These are phyloP conservation scores for Oophaga pumilio DNA, from an alignment of 2,113 vertebrate species.

Conservation along the genomic window DNA sequence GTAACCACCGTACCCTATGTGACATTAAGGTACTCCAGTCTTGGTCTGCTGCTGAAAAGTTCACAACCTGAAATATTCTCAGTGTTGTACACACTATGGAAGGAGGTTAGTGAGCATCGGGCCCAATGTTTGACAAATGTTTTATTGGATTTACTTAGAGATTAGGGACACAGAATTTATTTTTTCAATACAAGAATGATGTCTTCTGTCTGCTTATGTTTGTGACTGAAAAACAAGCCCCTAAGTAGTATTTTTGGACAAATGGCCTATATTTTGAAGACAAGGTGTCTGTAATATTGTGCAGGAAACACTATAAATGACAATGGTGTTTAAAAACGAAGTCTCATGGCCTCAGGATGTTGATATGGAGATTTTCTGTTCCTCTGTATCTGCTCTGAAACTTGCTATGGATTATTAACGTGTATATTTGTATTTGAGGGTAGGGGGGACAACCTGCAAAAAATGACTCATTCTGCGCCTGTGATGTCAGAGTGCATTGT, in stretches of 20 bases:
- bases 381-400: slow-evolving; percentile 30
- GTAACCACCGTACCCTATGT: background rate
- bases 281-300: slow-evolving; percentile 21
- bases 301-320: background rate
- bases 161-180: slow-evolving; percentile 1
- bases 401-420: background rate
- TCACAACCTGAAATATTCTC: background rate
- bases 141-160: background rate
- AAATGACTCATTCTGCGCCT: slow-evolving; percentile 38
- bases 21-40: background rate
- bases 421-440: slow-evolving; percentile 41
- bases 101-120: background rate
- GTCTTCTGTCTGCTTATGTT: slow-evolving; percentile 20
- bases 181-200: slow-evolving; percentile 16
- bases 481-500: slow-evolving; percentile 52
- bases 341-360: slow-evolving; percentile 18
- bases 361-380: slow-evolving; percentile 7
- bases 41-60: background rate
- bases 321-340: background rate
- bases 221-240: background rate
- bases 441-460: slow-evolving; percentile 38
- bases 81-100: background rate
- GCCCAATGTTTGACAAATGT: background rate
- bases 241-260: slow-evolving; percentile 12
- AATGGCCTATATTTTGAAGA: slow-evolving; percentile 26